Percentiles rank a stretch among this genome's conserved stretches.
These are phyloP conservation scores for Tethea ocularis DNA, from an alignment of 2,888 invertebrate genomes.

Conservation along the genomic window DNA sequence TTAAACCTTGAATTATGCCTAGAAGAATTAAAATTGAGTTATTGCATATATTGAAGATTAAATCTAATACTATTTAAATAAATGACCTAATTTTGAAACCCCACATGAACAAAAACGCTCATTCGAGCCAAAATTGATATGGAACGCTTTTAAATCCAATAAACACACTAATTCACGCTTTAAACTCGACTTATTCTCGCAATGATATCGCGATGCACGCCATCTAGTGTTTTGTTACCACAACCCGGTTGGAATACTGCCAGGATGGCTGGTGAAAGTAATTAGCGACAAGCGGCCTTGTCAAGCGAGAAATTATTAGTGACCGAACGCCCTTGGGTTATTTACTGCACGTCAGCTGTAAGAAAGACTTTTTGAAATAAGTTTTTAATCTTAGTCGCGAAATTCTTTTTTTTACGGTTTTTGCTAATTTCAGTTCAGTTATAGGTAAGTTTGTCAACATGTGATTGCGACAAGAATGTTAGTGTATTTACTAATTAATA, in stretches of 20 bases:
- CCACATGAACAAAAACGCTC: conserved; percentile 1
- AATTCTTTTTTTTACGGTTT: no score
- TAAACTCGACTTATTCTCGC: conserved; percentile 51
- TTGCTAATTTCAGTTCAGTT: no score
- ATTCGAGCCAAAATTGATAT: conserved; percentile 7
- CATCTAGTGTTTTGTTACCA: conserved; percentile 54
- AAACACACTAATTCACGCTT: conserved; percentile 52
- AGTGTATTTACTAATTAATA: no score
- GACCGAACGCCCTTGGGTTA: not conserved
- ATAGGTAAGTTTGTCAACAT: no score
- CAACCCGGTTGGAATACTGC: conserved; percentile 50
- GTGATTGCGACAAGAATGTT: no score
- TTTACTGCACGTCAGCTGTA: conserved; percentile 9
- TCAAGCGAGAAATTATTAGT: conserved; percentile 28
- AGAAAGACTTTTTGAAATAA: conserved; percentile 13
- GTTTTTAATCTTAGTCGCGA: no score
- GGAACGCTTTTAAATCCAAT: conserved; percentile 42
- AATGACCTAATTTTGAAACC: not conserved
- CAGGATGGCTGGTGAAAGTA: conserved; percentile 44
- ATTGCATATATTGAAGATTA: not conserved
- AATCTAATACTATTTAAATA: not conserved
- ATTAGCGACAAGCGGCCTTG: conserved; percentile 35
- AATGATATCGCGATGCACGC: conserved; percentile 54
- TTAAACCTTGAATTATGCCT: not conserved
- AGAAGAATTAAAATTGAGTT: not conserved